Evolutionary conservation across 2,113 vertebrate species (phyloP).

Genomic region (Vidua macroura): DNA sequence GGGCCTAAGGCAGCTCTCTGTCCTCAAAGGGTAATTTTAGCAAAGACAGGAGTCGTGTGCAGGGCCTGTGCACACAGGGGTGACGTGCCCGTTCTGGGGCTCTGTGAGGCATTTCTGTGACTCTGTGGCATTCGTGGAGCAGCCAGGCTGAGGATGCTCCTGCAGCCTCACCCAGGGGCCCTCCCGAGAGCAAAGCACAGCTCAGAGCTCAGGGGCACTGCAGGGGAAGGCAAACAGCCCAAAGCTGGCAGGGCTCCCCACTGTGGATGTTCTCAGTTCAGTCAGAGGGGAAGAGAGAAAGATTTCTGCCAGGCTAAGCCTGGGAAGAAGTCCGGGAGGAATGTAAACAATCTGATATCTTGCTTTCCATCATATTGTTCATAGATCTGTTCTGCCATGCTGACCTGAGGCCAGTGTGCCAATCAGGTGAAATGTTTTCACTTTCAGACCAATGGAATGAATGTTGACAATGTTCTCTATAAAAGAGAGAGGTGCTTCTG

Average conservation of each 20-base stretch:
- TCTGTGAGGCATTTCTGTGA: neutral
- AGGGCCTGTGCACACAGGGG: neutral
- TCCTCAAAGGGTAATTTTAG: neutral
- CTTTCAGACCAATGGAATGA: too few species aligned
- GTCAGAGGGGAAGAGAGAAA: too few species aligned
- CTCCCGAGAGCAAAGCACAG: neutral
- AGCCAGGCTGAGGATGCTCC: neutral
- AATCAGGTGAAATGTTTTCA: too few species aligned
- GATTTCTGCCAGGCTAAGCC: too few species aligned
- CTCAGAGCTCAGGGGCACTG: neutral
- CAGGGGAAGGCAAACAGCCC: neutral
- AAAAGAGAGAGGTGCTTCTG: too few species aligned
- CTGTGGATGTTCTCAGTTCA: too few species aligned
- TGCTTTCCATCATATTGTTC: too few species aligned
- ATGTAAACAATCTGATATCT: too few species aligned
- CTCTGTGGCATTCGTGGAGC: neutral
- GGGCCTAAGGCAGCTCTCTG: neutral
- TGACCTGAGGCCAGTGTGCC: too few species aligned
- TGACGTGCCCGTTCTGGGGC: neutral
- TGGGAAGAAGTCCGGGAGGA: too few species aligned
- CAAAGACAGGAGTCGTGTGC: neutral
- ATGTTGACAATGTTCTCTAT: too few species aligned
- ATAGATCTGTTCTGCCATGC: too few species aligned
- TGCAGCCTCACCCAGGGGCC: neutral
- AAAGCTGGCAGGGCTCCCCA: neutral